Percentiles rank a stretch among this genome's conserved stretches.
Evolutionary conservation across 2,113 vertebrate genomes (phyloP).

Genomic region (Mesitornis unicolor): DNA sequence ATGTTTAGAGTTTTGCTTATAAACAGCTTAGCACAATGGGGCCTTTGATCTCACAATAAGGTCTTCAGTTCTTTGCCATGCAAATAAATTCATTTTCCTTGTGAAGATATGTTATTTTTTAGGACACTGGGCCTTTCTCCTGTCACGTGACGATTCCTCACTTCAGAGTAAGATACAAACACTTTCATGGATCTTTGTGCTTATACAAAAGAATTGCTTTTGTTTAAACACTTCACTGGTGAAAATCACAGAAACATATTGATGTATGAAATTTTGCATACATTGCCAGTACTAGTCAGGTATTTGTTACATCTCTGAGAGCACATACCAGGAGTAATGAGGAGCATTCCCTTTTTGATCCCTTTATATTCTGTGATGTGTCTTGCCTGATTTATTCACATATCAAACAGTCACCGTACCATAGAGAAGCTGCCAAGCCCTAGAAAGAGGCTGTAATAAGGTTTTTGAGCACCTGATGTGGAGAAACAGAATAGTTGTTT

Average conservation of each 20-base stretch:
- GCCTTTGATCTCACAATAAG: background rate
- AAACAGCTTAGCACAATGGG: background rate
- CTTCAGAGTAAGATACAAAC: background rate
- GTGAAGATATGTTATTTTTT: background rate
- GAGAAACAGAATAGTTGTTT: background rate
- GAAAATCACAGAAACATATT: background rate
- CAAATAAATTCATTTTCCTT: background rate
- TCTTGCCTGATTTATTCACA: conserved; percentile 25
- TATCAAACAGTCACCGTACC: conserved; percentile 6
- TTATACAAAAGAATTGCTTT: background rate
- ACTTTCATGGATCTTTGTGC: background rate
- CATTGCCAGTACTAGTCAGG: background rate
- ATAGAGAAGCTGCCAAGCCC: conserved; percentile 20
- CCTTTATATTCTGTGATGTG: conserved; percentile 17
- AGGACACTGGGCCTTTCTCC: background rate
- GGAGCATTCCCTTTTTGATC: background rate
- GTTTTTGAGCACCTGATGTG: conserved; percentile 30
- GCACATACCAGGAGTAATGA: background rate
- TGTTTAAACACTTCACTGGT: background rate
- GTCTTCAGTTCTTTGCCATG: background rate
- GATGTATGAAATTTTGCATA: background rate
- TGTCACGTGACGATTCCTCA: background rate
- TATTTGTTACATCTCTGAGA: background rate
- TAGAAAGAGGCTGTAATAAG: background rate
- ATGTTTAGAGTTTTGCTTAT: background rate